These are phyloP conservation scores for Talpa occidentalis DNA, from an alignment of 2,113 vertebrate species.

Conservation along the genomic window DNA sequence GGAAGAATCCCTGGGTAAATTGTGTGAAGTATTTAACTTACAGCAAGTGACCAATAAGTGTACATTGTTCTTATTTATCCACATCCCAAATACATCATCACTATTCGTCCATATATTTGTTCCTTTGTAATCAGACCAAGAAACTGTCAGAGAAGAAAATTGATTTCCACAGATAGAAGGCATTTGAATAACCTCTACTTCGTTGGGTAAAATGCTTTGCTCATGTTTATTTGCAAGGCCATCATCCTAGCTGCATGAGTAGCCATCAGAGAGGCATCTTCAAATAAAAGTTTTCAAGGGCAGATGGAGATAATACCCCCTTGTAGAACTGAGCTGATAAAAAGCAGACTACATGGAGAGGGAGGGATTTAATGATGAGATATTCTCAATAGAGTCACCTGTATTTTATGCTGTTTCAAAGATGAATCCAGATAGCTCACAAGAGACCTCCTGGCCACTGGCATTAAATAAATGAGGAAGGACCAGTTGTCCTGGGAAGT, in stretches of 20 bases:
- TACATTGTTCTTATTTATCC: constrained; percentile 38
- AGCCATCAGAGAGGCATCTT: not conserved
- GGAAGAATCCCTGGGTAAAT: not conserved
- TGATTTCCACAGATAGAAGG: constrained; percentile 27
- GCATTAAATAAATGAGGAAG: not conserved
- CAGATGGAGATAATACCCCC: not conserved
- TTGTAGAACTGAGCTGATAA: not conserved
- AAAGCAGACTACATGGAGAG: not conserved
- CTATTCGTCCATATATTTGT: not conserved
- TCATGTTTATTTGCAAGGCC: constrained; percentile 44
- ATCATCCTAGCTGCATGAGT: not conserved
- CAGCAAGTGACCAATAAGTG: not conserved
- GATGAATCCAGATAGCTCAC: not conserved
- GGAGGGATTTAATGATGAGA: not conserved
- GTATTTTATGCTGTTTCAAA: not conserved
- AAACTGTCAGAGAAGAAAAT: not conserved
- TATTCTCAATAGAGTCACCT: not conserved
- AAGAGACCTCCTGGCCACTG: not conserved
- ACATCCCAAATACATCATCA: not conserved
- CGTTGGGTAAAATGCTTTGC: not conserved
- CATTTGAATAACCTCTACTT: constrained; percentile 24
- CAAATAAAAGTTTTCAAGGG: constrained; percentile 35
- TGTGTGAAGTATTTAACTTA: not conserved
- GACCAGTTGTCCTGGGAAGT: not conserved
- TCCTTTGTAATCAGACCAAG: constrained; percentile 3